These are phyloP conservation scores for Papilio helenus DNA, from an alignment of 1,140 invertebrate genomes.

Conservation along the genomic window DNA sequence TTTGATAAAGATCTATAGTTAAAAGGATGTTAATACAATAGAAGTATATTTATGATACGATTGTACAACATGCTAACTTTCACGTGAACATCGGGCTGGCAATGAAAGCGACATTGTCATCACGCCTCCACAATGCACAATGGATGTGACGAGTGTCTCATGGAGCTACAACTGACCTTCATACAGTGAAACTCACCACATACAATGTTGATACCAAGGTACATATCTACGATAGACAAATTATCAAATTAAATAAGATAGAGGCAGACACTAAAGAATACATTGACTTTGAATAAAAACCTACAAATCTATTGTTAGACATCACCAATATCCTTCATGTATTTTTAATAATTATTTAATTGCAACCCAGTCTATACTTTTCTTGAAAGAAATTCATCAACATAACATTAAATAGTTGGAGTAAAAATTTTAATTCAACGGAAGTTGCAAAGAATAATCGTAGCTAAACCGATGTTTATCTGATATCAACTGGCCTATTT, in stretches of 20 bases:
- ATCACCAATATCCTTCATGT: no score
- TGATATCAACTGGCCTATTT: conserved; percentile 15
- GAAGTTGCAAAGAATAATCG: conserved; percentile 17
- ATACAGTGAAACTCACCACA: neutral
- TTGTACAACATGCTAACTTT: conserved; percentile 54
- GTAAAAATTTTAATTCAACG: neutral
- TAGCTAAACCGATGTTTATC: conserved; percentile 21
- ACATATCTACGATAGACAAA: neutral
- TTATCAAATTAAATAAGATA: neutral
- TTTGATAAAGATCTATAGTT: neutral
- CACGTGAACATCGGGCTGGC: conserved; percentile 54
- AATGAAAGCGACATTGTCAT: conserved; percentile 66
- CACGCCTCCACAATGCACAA: conserved; percentile 61
- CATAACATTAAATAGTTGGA: neutral
- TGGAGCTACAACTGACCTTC: conserved; percentile 43
- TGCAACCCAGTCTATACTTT: neutral
- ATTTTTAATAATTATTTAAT: no score
- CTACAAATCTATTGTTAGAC: no score
- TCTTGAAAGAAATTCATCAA: neutral
- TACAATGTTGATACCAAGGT: neutral
- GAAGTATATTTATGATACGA: conserved; percentile 3
- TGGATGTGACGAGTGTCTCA: conserved; percentile 49
- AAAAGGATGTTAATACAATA: conserved; percentile 6
- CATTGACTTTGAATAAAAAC: no score
- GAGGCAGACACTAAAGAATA: no score